Conservation (phyloP, 2,113 vertebrate species). For the Perca flavescens region DNA sequence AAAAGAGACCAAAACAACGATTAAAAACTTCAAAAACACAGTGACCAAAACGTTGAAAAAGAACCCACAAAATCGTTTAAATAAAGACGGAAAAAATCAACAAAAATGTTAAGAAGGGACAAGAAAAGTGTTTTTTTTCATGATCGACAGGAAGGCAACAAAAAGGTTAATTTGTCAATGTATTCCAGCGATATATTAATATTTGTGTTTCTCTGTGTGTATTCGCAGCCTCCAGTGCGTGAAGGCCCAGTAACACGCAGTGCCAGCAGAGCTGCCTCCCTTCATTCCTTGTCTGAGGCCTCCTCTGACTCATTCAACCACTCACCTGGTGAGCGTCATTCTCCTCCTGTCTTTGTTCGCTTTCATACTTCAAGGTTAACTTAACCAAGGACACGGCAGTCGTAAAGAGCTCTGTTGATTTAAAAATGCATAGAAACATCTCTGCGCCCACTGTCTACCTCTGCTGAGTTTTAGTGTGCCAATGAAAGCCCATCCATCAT, state of each 20-base stretch:
- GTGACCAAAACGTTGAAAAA: too few species aligned
- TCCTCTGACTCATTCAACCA: constrained; percentile 87
- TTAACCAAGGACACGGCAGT: not conserved
- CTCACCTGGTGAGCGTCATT: constrained; percentile 86
- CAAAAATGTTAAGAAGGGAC: too few species aligned
- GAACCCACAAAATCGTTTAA: too few species aligned
- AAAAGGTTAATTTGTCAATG: not conserved
- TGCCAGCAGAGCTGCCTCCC: constrained; percentile 80
- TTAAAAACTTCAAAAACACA: too few species aligned
- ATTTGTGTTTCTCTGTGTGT: constrained; percentile 38
- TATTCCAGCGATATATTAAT: constrained; percentile 17
- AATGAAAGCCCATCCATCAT: not conserved
- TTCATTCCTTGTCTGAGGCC: constrained; percentile 85
- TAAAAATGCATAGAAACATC: not conserved
- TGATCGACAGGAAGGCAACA: too few species aligned
- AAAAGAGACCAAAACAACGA: too few species aligned
- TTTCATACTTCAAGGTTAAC: constrained; percentile 14
- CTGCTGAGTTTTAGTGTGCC: not conserved
- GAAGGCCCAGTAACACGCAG: constrained; percentile 63
- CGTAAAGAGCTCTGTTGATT: constrained; percentile 1
- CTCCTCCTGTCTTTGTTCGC: not conserved
- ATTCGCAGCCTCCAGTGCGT: constrained; percentile 91
- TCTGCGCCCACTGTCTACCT: not conserved
- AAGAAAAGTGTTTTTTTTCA: too few species aligned
- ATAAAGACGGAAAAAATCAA: too few species aligned